A percentile compares a stretch with the other conserved stretches of the same genome.
These are phyloP conservation scores for Ariopsis seemanni DNA, from an alignment of 2,113 vertebrate genomes.

Conservation along the genomic window DNA sequence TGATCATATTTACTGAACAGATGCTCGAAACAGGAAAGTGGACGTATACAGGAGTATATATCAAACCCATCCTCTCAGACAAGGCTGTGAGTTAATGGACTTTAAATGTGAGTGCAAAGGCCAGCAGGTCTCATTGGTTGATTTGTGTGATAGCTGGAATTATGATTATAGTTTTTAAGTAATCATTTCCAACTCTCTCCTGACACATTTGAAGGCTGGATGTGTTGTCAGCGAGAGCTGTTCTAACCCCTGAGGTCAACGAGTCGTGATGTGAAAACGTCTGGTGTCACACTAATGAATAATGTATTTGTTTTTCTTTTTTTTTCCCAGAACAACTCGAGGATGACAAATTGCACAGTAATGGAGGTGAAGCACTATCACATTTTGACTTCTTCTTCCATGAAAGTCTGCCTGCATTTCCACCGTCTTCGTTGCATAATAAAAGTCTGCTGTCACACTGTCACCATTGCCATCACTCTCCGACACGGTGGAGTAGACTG, in stretches of 20 bases:
- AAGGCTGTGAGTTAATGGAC: background rate
- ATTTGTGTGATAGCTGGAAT: background rate
- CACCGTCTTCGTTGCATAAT: slow-evolving; percentile 37
- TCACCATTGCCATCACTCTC: slow-evolving; percentile 36
- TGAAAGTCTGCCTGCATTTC: slow-evolving; percentile 38
- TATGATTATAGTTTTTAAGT: background rate
- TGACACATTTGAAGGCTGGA: background rate
- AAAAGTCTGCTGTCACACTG: slow-evolving; percentile 27
- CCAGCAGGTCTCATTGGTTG: background rate
- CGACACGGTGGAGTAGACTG: slow-evolving; percentile 27
- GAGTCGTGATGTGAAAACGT: background rate
- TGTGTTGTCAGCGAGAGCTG: background rate
- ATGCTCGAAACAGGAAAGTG: background rate
- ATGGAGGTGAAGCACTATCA: slow-evolving; percentile 74
- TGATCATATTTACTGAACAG: background rate
- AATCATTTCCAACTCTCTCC: background rate
- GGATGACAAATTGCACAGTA: slow-evolving; percentile 77
- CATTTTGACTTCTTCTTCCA: slow-evolving; percentile 32
- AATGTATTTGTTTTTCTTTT: slow-evolving; percentile 54
- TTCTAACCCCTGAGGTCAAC: slow-evolving; percentile 13
- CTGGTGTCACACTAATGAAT: slow-evolving; percentile 62
- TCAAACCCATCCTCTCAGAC: background rate
- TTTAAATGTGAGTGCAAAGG: background rate
- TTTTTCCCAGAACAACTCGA: slow-evolving; percentile 75
- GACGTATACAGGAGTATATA: background rate